Base-by-base conservation (phyloP, 1,140 invertebrate genomes). In the Eriosoma lanigerum region DNA sequence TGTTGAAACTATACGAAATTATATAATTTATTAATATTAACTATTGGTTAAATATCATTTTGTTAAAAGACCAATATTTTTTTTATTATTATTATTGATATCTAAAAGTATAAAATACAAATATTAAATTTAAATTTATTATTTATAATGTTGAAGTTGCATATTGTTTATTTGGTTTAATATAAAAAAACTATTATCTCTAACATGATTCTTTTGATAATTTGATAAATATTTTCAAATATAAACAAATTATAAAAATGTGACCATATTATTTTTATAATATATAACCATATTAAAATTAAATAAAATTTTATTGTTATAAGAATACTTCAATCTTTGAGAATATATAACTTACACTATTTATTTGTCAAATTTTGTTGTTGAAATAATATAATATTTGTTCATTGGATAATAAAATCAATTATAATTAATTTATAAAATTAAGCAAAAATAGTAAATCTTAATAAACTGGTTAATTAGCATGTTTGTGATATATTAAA, bases 401-500 rank as follows among this genome's bases (percentile, higher is more conserved):
- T n/a, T n/a, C n/a, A n/a, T n/a, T n/a, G n/a, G n/a, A n/a, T n/a
- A n/a, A n/a, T n/a, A n/a, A n/a, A n/a, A n/a, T n/a, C n/a, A n/a
- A n/a, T n/a, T n/a, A n/a, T n/a, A n/a, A n/a, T n/a, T n/a, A n/a
- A n/a, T n/a, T n/a, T n/a, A n/a, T n/a, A n/a, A n/a, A n/a, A n/a
- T n/a, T n/a, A n/a, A n/a, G n/a, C n/a, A n/a, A n/a, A n/a, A 64
- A 64, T 64, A 21, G 24, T 46, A 19, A 46, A 68, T 48, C 17
- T 52, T 12, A 52, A 72, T 72, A 4, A 52, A n/a, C 24, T 52
- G 24, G 48, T 72, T 52, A 19, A 52, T 32, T 29, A 19, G 50
- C 68, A 72, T 72, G 9, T 72, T 52, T 72, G 48, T 72, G 48
- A 32, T 50, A 70, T 70, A 70, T 29, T 72, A 52, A 50, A 32